These are phyloP conservation scores for Drosophila paranaensis DNA, from an alignment of 2,888 invertebrate genomes.

Conservation along the genomic window DNA sequence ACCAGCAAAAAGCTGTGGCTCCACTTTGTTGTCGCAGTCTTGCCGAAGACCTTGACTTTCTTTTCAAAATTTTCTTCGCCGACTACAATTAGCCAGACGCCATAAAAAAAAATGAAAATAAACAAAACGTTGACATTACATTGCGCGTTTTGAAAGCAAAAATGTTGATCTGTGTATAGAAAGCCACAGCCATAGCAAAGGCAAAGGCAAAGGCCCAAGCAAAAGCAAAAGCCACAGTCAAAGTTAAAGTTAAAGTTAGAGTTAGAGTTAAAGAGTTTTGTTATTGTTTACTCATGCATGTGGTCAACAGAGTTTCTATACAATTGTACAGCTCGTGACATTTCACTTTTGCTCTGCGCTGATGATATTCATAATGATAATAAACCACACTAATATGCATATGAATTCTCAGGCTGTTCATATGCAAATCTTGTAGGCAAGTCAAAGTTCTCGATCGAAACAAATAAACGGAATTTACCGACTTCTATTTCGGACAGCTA, in stretches of 20 bases:
- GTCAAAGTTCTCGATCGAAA: slow-evolving; percentile 23
- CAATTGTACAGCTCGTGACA: slow-evolving; percentile 35
- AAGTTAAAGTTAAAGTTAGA: slow-evolving; percentile 64
- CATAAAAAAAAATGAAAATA: slow-evolving; percentile 43
- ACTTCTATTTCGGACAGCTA: slow-evolving; percentile 29
- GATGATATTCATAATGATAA: slow-evolving; percentile 27
- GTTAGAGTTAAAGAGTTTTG: slow-evolving; percentile 29
- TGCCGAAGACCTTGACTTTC: slow-evolving; percentile 75
- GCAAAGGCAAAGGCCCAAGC: too few species aligned
- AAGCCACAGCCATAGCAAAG: slow-evolving; percentile 32
- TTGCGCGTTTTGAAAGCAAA: slow-evolving; percentile 63
- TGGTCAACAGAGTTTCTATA: slow-evolving; percentile 48
- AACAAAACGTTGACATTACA: slow-evolving; percentile 54
- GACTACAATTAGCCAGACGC: slow-evolving; percentile 60
- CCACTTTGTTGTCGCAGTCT: slow-evolving; percentile 51
- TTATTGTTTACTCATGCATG: slow-evolving; percentile 67
- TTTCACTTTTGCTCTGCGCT: slow-evolving; percentile 43
- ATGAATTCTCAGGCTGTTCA: slow-evolving; percentile 26
- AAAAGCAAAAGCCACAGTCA: slow-evolving; percentile 58
- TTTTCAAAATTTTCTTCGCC: slow-evolving; percentile 59
- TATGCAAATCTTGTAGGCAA: slow-evolving; percentile 53
- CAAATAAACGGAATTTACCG: slow-evolving; percentile 43
- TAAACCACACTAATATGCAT: slow-evolving; percentile 4
- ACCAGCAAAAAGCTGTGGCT: slow-evolving; percentile 17
- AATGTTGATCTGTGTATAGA: slow-evolving; percentile 64